Evolutionary conservation across 2,888 invertebrate species (phyloP), one percentile per base, ranked within the genome.

Genomic region (Tipula unca): DNA sequence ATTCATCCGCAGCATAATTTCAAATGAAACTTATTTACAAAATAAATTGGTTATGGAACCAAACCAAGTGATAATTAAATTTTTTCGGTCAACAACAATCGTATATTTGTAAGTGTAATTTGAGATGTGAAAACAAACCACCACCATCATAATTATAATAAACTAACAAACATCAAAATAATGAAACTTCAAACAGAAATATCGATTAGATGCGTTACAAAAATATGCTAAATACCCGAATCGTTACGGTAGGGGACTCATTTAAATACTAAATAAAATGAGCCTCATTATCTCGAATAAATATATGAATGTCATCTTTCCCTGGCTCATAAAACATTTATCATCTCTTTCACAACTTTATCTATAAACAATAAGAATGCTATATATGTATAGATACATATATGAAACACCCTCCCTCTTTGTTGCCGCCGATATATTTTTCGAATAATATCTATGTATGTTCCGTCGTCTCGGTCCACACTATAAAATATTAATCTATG

Each of bases 151-250:
- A 13, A 3, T 54, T 17, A 54, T 17, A 54, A 69, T 32, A 69
- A 69, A 69, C 48, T 48, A 48, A 48, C 25, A 69, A 69, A 25
- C 69, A 69, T 69, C 69, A 69, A 25, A 54, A n/a, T n/a, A 17
- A 54, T 4, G 6, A 2, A 32, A 32, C 32, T 32, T 32, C 32
- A 32, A 32, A 69, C 69, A 69, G n/a, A n/a, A 25, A 69, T 69
- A 69, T 69, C 69, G 69, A 69, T 69, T 69, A 20, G 69, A 25
- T 25, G 10, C 69, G 69, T 69, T 69, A 69, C 69, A 69, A 25
- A 69, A 25, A 69, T 69, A 69, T 69, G 69, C 69, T 69, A 69
- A 69, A 69, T 69, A 69, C 69, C 69, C 69, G 69, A 69, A 69
- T 25, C 69, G 69, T 8, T 69, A 25, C 69, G 69, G 25, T 69